These are phyloP conservation scores for Pissodes strobi DNA, from an alignment of 1,140 invertebrate genomes.

Conservation along the genomic window DNA sequence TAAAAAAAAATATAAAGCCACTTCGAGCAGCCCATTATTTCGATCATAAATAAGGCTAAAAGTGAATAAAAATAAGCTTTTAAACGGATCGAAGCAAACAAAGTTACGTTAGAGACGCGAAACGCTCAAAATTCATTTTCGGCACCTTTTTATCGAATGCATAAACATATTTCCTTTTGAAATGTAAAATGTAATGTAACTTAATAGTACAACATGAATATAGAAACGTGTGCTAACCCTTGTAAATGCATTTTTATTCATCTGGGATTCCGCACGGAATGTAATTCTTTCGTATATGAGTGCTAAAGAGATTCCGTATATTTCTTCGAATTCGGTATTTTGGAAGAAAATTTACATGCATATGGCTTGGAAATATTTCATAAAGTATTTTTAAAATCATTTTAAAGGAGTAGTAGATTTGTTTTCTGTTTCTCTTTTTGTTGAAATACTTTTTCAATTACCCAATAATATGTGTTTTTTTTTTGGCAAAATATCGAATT, in stretches of 20 bases:
- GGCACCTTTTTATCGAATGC: slow-evolving; percentile 10
- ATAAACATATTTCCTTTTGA: slow-evolving; percentile 18
- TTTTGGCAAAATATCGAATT: no score
- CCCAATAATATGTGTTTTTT: no score
- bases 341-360: no score
- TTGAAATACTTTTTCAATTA: background rate
- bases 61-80: slow-evolving; percentile 12
- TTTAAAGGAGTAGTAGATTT: no score
- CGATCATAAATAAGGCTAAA: slow-evolving; percentile 11
- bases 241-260: slow-evolving; percentile 4
- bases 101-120: slow-evolving; percentile 4
- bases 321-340: background rate
- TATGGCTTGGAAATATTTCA: no score
- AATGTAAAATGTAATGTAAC: slow-evolving; percentile 5
- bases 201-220: background rate
- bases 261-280: background rate
- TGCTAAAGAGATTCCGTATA: slow-evolving; percentile 8
- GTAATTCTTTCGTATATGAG: background rate
- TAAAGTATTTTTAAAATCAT: no score
- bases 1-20: slow-evolving; percentile 14
- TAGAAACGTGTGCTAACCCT: background rate
- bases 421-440: no score
- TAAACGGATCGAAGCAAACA: slow-evolving; percentile 11
- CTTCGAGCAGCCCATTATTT: slow-evolving; percentile 5
- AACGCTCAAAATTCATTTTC: slow-evolving; percentile 7